Conservation (phyloP, 2,888 invertebrate species). For the Yponomeuta cagnagella region DNA sequence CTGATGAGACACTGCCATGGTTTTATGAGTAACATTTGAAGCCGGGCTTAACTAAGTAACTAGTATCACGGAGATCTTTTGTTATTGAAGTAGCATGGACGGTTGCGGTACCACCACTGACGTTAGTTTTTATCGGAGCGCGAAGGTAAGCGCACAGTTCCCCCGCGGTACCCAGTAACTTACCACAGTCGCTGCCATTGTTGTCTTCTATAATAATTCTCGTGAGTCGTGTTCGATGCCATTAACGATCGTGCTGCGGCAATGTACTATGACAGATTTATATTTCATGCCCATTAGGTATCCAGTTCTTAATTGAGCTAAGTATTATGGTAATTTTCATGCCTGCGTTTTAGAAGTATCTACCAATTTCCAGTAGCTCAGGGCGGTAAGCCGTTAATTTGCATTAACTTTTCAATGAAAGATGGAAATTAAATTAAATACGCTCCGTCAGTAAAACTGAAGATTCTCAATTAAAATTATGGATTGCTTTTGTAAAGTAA, state of each 20-base stretch:
- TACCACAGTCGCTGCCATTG: neutral
- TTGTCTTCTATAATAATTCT: neutral
- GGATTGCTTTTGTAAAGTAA: neutral
- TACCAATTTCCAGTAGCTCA: too few relatives aligned
- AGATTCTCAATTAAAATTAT: neutral
- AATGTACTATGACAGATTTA: too few relatives aligned
- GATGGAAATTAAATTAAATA: too few relatives aligned
- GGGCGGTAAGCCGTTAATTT: too few relatives aligned
- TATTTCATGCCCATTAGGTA: too few relatives aligned
- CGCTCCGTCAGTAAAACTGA: neutral
- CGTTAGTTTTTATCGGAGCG: neutral
- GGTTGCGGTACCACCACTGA: neutral
- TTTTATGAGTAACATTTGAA: neutral
- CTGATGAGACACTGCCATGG: constrained; percentile 67
- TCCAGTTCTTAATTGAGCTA: too few relatives aligned
- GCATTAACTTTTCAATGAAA: too few relatives aligned
- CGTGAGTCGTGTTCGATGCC: neutral
- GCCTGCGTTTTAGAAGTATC: too few relatives aligned
- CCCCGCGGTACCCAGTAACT: neutral
- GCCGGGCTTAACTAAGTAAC: neutral
- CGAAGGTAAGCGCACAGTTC: neutral
- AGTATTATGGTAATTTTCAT: too few relatives aligned
- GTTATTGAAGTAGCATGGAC: neutral
- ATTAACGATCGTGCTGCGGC: too few relatives aligned
- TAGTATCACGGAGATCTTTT: neutral